Percentiles rank a stretch among this genome's conserved stretches.
Conservation (phyloP, 1,140 invertebrate genomes). For the Maconellicoccus hirsutus region DNA sequence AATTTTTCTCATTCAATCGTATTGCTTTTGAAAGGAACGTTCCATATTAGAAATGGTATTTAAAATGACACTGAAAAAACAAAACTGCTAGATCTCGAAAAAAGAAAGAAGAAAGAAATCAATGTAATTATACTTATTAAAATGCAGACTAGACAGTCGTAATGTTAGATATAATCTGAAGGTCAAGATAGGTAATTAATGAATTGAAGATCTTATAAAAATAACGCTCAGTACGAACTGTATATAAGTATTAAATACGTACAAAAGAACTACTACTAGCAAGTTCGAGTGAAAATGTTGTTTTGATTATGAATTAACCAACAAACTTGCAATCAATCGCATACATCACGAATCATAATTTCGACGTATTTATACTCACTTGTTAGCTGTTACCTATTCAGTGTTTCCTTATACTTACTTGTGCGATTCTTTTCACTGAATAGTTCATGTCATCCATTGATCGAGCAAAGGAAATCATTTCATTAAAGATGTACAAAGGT, state of each 20-base stretch:
- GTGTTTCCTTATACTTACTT: too few relatives aligned
- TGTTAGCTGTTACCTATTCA: too few relatives aligned
- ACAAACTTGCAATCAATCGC: neutral
- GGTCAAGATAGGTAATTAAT: neutral
- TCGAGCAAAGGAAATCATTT: neutral
- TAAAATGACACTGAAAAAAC: too few relatives aligned
- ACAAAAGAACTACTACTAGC: neutral
- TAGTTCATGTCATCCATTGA: neutral
- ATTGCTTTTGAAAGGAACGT: neutral
- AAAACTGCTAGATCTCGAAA: neutral
- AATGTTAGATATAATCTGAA: neutral
- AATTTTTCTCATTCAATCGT: neutral
- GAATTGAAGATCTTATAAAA: neutral
- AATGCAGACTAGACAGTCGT: neutral
- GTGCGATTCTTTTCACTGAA: neutral
- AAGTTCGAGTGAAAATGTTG: neutral
- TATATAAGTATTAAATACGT: neutral
- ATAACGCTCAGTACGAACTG: too few relatives aligned
- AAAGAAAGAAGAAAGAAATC: neutral
- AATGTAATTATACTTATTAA: neutral
- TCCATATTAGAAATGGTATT: too few relatives aligned
- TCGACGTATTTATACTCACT: neutral
- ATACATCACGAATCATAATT: neutral
- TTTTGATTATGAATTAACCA: too few relatives aligned
- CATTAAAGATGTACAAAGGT: neutral